Conservation (phyloP, 64 coral and sea anemone genomes). For the Stichodactyla helianthus region DNA sequence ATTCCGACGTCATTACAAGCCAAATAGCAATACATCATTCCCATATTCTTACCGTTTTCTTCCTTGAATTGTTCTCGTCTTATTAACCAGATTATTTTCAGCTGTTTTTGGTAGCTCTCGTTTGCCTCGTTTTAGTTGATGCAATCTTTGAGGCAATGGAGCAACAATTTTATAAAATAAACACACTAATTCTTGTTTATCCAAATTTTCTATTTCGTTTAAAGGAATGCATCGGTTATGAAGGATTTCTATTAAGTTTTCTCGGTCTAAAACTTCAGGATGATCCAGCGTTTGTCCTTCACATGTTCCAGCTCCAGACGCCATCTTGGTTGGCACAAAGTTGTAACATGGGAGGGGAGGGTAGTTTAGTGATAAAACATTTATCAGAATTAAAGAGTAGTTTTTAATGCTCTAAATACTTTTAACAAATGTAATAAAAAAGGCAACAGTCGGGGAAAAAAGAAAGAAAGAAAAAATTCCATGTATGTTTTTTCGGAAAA, state of each 20-base stretch:
- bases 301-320: neutral
- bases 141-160: conserved; percentile 64
- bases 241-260: conserved; percentile 67
- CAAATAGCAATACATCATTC: neutral
- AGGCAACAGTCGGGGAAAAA: neutral
- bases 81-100: neutral
- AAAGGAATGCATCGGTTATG: conserved; percentile 47
- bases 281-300: conserved; percentile 41
- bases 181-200: conserved; percentile 62
- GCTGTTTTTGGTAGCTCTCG: conserved; percentile 8
- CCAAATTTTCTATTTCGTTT: conserved; percentile 53
- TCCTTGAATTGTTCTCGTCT: neutral
- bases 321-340: conserved; percentile 43
- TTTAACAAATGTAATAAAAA: too few species aligned
- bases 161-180: conserved; percentile 70
- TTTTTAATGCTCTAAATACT: too few species aligned
- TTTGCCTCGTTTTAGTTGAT: conserved; percentile 71
- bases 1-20: neutral
- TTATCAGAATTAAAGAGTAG: too few species aligned
- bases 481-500: too few species aligned
- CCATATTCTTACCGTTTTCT: neutral
- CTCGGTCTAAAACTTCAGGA: conserved; percentile 72
- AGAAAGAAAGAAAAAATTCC: neutral
- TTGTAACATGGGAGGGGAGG: conserved; percentile 26
- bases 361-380: neutral